phyloP scores from a whole-genome alignment of 1,140 invertebrate genomes.

The Leptestheria dahalacensis region DNA sequence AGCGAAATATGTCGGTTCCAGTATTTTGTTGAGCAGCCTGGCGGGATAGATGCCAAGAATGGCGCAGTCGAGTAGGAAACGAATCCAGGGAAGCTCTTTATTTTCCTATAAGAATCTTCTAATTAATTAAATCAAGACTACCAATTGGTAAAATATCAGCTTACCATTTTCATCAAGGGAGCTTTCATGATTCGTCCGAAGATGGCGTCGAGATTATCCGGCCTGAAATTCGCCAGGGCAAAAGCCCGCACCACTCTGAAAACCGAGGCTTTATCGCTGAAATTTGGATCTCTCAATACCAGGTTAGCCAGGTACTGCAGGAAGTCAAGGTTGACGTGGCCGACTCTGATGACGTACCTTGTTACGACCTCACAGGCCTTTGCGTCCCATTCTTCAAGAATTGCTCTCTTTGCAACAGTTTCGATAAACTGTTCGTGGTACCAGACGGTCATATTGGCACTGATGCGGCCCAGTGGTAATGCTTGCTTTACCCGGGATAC shows the following conservation, averaged over 20 bases:
- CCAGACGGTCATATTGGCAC: neutral
- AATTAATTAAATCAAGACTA: neutral
- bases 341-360: neutral
- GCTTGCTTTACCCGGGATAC: neutral
- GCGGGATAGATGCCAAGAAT: conserved; percentile 2
- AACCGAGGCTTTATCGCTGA: neutral
- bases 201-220: neutral
- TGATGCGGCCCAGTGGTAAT: neutral
- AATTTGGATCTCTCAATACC: neutral
- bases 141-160: neutral
- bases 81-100: conserved; percentile 1
- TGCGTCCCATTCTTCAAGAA: neutral
- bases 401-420: neutral
- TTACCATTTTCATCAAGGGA: neutral
- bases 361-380: neutral
- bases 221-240: neutral
- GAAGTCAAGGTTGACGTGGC: conserved; percentile 1
- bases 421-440: conserved; percentile 5
- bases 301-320: conserved; percentile 1
- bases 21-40: neutral
- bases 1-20: neutral
- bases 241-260: neutral
- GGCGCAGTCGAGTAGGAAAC: conserved; percentile 2
- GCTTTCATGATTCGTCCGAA: neutral
- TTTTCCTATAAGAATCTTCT: neutral